Base-by-base conservation (phyloP, 2,113 vertebrate genomes). In the Lipotes vexillifer region DNA sequence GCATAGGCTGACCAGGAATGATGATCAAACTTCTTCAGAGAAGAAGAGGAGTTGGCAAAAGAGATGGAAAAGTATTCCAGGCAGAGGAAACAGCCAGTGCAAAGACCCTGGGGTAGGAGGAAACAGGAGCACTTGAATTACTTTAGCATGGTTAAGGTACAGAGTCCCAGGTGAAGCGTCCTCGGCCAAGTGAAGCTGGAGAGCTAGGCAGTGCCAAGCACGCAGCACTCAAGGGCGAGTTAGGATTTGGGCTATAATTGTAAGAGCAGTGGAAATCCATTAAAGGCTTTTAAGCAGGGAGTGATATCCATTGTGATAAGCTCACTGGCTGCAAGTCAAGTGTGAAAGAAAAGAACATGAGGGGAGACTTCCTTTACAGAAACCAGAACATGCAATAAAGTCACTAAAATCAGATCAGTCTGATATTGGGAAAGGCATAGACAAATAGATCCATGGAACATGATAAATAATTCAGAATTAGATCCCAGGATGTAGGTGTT, bases 261-360 rank as follows among this genome's bases (percentile, higher is more conserved):
- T 41, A 69, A 96, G 83, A 93, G 78, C 71, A 88, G 59, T 75
- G 63, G 93, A 46, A 81, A 92, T 65, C 87, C 96, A 94, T 94
- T 97, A 95, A 92, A 80, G 72, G 95, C 97, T 97, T 92, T 97
- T 96, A 95, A 80, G 78, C 90, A 65, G 49, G 52, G 69, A 66
- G 69, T 18, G 89, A 84, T 87, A 89, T 36, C 78, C 82, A 65
- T 81, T 93, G 88, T 92, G 95, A 96, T 93, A 97, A 97, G 93
- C 96, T 71, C 88, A 88, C 88, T 85, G 93, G 95, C 97, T 89
- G 20, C 59, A 38, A 93, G 91, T 96, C 88, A 95, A 85, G 72
- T 92, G 87, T 41, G 72, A 71, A 77, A 81, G 96, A 75, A 90
- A 92, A 93, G 88, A 92, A 92, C 59, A 75, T 13, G 38, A 90